Conservation (phyloP, 2,888 invertebrate species). For the Dione vanillae region DNA sequence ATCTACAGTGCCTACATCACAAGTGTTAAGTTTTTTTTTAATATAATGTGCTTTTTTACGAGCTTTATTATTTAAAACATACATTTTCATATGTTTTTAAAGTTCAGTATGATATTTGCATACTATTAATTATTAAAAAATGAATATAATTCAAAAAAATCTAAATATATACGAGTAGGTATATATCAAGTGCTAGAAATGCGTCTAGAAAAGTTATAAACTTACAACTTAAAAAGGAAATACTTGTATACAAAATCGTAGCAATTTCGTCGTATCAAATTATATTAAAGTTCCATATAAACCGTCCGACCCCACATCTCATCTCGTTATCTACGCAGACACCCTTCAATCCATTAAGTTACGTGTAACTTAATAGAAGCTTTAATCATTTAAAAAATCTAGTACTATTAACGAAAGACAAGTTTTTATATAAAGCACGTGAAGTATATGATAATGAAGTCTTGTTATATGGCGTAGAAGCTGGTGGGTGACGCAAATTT, state of each 20-base stretch:
- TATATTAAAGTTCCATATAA: slow-evolving; percentile 2
- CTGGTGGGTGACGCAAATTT: not conserved
- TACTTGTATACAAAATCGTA: not conserved
- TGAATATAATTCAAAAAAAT: too few species aligned
- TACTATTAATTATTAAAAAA: too few species aligned
- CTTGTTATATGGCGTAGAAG: not conserved
- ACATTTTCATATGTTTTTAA: too few species aligned
- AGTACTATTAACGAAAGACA: slow-evolving; percentile 5
- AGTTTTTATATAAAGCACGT: not conserved
- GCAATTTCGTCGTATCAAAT: slow-evolving; percentile 7
- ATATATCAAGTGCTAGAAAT: not conserved
- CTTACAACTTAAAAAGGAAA: not conserved
- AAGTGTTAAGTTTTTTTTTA: too few species aligned
- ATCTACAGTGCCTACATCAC: too few species aligned
- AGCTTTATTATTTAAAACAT: too few species aligned
- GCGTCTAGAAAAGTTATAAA: not conserved
- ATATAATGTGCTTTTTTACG: too few species aligned
- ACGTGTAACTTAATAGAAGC: slow-evolving; percentile 20
- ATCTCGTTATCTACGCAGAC: slow-evolving; percentile 22
- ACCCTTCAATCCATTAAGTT: slow-evolving; percentile 24
- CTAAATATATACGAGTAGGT: too few species aligned
- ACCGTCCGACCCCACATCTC: not conserved
- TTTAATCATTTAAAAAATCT: slow-evolving; percentile 18
- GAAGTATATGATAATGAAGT: slow-evolving; percentile 8
- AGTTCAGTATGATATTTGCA: too few species aligned